Evolutionary conservation across 1,140 invertebrate species (phyloP).

Genomic region (Littorina saxatilis): DNA sequence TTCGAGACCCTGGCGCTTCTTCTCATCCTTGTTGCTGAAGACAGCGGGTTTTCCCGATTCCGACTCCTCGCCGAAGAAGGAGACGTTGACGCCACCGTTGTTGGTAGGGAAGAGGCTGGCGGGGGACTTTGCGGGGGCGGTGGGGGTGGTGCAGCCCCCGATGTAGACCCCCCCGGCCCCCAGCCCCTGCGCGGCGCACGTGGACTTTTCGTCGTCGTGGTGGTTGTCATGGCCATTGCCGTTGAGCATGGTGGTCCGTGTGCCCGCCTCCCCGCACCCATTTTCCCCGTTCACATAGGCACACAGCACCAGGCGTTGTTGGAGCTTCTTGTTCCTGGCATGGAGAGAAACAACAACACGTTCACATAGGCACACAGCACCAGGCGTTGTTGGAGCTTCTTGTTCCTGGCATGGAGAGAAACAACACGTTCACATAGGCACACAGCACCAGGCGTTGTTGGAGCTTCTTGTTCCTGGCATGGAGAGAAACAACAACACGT

Average conservation of each 20-base stretch:
- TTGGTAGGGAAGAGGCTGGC: neutral
- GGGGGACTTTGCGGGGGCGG: neutral
- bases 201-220: constrained; percentile 35
- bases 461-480: too few relatives aligned
- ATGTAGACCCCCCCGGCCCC: constrained; percentile 33
- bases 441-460: neutral
- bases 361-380: constrained; percentile 28
- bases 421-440: too few relatives aligned
- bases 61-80: neutral
- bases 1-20: too few relatives aligned
- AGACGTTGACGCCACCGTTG: too few relatives aligned
- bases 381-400: constrained; percentile 49
- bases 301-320: constrained; percentile 50
- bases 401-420: constrained; percentile 36
- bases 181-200: neutral
- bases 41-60: neutral
- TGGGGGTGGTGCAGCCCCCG: constrained; percentile 2
- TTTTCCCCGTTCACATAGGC: constrained; percentile 55
- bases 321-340: constrained; percentile 46
- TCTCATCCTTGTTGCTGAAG: too few relatives aligned
- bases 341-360: neutral
- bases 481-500: neutral
- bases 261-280: constrained; percentile 41
- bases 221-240: constrained; percentile 38
- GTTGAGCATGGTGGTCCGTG: constrained; percentile 42